Evolutionary conservation across 2,888 invertebrate species (phyloP).

Genomic region (Cepaea hortensis): DNA sequence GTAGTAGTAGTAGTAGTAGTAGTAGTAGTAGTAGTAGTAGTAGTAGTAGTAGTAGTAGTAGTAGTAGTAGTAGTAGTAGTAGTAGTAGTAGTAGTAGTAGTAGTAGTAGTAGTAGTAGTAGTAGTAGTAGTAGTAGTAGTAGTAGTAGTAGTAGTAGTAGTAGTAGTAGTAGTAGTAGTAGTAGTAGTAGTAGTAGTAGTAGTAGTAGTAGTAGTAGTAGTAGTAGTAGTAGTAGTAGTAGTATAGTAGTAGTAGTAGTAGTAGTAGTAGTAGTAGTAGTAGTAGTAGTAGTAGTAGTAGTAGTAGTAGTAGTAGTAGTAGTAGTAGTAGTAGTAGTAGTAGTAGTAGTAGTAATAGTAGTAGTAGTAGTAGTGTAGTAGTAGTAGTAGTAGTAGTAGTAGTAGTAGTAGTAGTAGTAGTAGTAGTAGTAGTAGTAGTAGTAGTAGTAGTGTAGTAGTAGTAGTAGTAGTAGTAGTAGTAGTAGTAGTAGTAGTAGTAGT

Average conservation of each 20-base stretch:
- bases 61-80: not conserved
- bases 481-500: no score
- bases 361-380: no score
- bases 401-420: no score
- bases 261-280: conserved; percentile 28
- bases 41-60: conserved; percentile 2
- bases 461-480: no score
- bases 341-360: no score
- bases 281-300: not conserved
- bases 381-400: no score
- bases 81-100: not conserved
- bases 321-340: not conserved
- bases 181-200: not conserved
- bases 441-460: no score
- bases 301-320: not conserved
- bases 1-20: conserved; percentile 16
- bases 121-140: conserved; percentile 14
- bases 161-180: not conserved
- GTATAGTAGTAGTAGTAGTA: no score
- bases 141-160: conserved; percentile 24
- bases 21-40: conserved; percentile 4
- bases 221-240: conserved; percentile 15
- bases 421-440: no score
- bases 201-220: conserved; percentile 7
- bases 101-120: conserved; percentile 18